These are phyloP conservation scores for Malthinus seriepunctatus DNA, from an alignment of 2,888 invertebrate species.

Conservation along the genomic window DNA sequence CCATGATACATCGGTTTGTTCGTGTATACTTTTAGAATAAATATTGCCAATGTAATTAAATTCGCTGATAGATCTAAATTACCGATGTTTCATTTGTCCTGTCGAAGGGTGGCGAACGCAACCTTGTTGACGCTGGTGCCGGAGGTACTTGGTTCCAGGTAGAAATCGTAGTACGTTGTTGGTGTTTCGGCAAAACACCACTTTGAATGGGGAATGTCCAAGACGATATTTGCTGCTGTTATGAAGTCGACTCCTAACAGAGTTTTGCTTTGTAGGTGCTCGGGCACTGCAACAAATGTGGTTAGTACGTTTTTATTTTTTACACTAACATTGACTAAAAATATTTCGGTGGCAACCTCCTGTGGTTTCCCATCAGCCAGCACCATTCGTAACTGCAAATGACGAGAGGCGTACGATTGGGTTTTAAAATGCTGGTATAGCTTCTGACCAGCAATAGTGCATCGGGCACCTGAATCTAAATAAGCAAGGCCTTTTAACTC, in stretches of 20 bases:
- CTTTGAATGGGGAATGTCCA: conserved; percentile 12
- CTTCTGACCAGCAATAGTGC: conserved; percentile 15
- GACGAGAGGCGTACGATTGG: conserved; percentile 2
- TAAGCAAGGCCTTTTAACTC: conserved; percentile 16
- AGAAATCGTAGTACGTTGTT: background rate
- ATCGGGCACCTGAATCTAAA: conserved; percentile 28
- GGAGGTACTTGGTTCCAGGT: background rate
- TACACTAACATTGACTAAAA: conserved; percentile 14
- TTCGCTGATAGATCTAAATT: too few species aligned
- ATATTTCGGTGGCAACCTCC: conserved; percentile 8
- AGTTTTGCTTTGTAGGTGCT: conserved; percentile 14
- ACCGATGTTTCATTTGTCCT: too few species aligned
- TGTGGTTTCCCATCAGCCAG: conserved; percentile 23
- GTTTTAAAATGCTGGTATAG: conserved; percentile 11
- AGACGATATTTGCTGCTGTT: conserved; percentile 16
- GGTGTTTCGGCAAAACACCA: conserved; percentile 6
- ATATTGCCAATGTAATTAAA: too few species aligned
- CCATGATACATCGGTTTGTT: too few species aligned
- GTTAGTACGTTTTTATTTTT: conserved; percentile 15
- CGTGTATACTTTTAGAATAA: too few species aligned
- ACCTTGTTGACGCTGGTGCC: background rate
- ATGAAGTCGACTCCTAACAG: conserved; percentile 28
- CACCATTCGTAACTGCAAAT: conserved; percentile 12
- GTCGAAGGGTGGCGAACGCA: too few species aligned
- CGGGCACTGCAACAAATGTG: conserved; percentile 22